Percentiles rank a stretch among this genome's conserved stretches.
Evolutionary conservation across 2,888 invertebrate species (phyloP).

Genomic region (Malthinus seriepunctatus): DNA sequence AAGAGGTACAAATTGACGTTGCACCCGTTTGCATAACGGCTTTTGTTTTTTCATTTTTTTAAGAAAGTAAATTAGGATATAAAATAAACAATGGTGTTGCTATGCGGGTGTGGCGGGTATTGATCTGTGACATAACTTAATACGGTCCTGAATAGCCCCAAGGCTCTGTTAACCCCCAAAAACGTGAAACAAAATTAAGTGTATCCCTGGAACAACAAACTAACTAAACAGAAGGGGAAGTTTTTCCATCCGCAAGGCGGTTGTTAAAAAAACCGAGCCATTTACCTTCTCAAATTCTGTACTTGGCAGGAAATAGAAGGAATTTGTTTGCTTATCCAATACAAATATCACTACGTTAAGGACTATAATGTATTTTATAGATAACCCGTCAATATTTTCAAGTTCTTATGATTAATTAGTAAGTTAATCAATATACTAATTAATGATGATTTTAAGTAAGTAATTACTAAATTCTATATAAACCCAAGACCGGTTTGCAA

Average conservation of each 20-base stretch:
- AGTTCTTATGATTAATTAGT: too few relatives aligned
- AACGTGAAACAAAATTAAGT: slow-evolving; percentile 24
- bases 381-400: too few relatives aligned
- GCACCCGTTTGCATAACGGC: slow-evolving; percentile 13
- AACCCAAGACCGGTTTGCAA: too few relatives aligned
- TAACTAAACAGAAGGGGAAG: slow-evolving; percentile 23
- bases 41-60: too few relatives aligned
- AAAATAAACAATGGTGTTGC: not conserved
- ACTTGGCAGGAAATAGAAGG: too few relatives aligned
- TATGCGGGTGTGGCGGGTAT: slow-evolving; percentile 22
- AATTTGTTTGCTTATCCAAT: too few relatives aligned
- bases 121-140: slow-evolving; percentile 20
- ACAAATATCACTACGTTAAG: too few relatives aligned
- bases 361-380: too few relatives aligned
- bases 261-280: slow-evolving; percentile 12
- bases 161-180: slow-evolving; percentile 19
- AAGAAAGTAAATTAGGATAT: too few relatives aligned
- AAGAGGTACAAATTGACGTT: slow-evolving; percentile 6
- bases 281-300: not conserved
- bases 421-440: too few relatives aligned
- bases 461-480: too few relatives aligned
- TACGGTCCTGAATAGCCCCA: slow-evolving; percentile 27
- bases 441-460: too few relatives aligned
- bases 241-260: slow-evolving; percentile 16
- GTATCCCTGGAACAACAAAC: slow-evolving; percentile 27